Evolutionary conservation across 2,888 invertebrate genomes (phyloP), one percentile per base, ranked within the genome.

Genomic region (Cartodere bifasciata): DNA sequence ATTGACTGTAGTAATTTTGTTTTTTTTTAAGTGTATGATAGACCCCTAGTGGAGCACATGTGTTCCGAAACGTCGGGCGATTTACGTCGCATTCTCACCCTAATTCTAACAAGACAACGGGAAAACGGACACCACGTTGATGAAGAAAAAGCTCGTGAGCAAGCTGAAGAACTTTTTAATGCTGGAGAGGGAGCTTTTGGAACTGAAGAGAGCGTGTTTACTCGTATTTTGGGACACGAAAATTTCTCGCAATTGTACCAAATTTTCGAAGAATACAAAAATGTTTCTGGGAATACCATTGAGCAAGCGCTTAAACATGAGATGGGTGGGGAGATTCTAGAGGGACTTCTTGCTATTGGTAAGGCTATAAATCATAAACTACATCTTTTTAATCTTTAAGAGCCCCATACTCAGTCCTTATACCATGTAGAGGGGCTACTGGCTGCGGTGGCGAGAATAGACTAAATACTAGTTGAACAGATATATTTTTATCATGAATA

Each of bases 41-140:
- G 75, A 1, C 75, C 75, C 0, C 52, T 83, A 32, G 81, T 79
- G 10, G 74, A 78, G 46, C 80, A 80, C 52, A 70, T 83, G 62
- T 73, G 74, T 50, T 73, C 75, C 26, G 84, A 85, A 59, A 82
- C 82, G 0, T 75, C 77, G 1, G 84, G 85, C 0, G 75, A 82
- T 60, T 79, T 85, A 60, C 69, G 82, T 6, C 68, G 82, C 3
- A 64, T 86, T 24, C 66, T 86, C 12, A 77, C 83, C 0, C 67
- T 82, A 38, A 72, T 81, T 35, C 67, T 76, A 13, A 76, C 75
- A 57, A 74, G 75, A 2, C 70, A 75, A 14, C 67, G 84, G 2
- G 70, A 74, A 45, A 71, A 74, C 41, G 69, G 75, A 46, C 63
- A 65, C 23, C 61, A 63, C 4, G 68, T 72, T 15, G 76, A 84